Evolutionary conservation across 2,797 vertebrate genomes (phyloP), one percentile per base, ranked within the genome.

Genomic region (Loris lydekkerianus): DNA sequence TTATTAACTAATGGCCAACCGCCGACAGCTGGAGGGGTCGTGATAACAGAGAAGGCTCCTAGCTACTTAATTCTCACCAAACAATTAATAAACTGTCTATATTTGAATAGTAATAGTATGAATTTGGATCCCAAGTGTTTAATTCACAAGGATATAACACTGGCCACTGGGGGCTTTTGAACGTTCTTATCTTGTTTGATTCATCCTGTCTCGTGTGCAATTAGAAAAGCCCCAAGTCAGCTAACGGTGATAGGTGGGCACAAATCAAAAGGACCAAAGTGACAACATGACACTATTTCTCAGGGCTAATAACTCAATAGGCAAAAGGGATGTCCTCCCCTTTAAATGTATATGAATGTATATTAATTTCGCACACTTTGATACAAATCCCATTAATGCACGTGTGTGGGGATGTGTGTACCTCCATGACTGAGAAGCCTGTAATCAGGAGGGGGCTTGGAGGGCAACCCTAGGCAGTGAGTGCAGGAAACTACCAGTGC

Each of bases 71-170:
- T 80, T n/a, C 53, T 94, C 60, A 49, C 6, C 5, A 31, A 95
- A 82, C 21, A 86, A 92, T n/a, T 17, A 85, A 67, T 53, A 63
- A 70, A 56, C 37, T 46, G 27, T 63, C 11, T 27, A n/a, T 56
- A 81, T 81, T 72, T 96, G 61, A 86, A 93, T 13, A 53, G 37
- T 23, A 72, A 94, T 27, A 46, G 2, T 31, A 91, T 63, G 72
- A 81, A 70, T 37, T 76, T n/a, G 31, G 75, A 81, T 73, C 72
- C 72, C 14, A 86, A 75, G 25, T 27, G 53, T 27, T 81, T 95
- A 81, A 75, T 49, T 91, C 87, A 76, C 69, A 72, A 86, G 49
- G 53, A 14, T 77, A 91, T 65, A 69, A 49, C 34, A 43, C 0
- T 86, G 95, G 53, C 7, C 34, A 69, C 40, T 65, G 63, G 6